Evolutionary conservation across 2,797 vertebrate species (phyloP).

Genomic region (Betta splendens): DNA sequence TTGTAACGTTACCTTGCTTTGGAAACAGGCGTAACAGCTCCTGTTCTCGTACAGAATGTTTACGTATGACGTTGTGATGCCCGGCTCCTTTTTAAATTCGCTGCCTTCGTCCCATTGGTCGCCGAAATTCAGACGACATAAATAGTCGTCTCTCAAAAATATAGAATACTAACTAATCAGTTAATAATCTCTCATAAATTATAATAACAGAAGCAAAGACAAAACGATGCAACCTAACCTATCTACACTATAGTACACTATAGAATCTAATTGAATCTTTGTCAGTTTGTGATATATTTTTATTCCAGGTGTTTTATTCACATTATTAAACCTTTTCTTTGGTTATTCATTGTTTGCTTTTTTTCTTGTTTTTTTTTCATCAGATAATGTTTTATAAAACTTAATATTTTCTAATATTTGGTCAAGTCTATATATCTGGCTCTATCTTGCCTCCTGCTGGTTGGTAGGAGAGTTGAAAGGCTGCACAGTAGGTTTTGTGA

Average conservation of each 20-base stretch:
- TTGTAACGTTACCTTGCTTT: conserved; percentile 13
- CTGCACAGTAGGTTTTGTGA: no score
- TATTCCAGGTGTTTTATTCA: no score
- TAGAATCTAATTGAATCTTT: no score
- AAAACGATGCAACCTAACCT: not conserved
- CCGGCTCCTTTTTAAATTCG: conserved; percentile 68
- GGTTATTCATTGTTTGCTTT: no score
- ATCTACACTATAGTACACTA: no score
- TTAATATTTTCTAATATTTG: no score
- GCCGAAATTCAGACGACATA: not conserved
- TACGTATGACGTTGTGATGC: not conserved
- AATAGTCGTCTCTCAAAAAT: conserved; percentile 28
- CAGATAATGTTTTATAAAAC: no score
- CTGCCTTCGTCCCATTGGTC: conserved; percentile 59
- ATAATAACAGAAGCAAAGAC: not conserved
- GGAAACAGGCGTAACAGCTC: rapidly evolving
- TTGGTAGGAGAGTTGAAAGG: no score
- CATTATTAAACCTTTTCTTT: not conserved
- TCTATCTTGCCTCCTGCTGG: no score
- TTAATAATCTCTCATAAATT: not conserved
- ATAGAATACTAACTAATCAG: not conserved
- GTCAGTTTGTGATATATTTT: no score
- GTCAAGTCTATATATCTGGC: no score
- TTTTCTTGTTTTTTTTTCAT: no score
- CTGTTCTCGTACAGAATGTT: not conserved